Conservation (phyloP, 2,888 invertebrate species). For the Myopa testacea region DNA sequence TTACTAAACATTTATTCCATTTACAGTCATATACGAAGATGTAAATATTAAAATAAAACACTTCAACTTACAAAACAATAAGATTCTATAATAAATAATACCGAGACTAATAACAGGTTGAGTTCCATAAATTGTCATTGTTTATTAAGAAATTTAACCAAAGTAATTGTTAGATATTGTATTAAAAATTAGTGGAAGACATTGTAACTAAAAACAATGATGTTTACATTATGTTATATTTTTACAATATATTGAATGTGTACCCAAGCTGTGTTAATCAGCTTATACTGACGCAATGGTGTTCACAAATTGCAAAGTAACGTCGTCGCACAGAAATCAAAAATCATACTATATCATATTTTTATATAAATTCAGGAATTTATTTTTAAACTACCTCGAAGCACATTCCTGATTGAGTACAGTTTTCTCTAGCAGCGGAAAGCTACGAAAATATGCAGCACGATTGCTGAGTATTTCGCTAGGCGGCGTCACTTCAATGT, state of each 20-base stretch:
- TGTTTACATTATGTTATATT: constrained; percentile 33
- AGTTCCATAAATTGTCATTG: constrained; percentile 14
- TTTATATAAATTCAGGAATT: constrained; percentile 28
- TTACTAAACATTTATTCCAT: background rate
- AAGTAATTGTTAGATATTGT: constrained; percentile 42
- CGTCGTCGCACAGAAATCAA: constrained; percentile 5
- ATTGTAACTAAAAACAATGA: constrained; percentile 37
- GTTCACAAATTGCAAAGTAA: constrained; percentile 5
- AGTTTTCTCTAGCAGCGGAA: constrained; percentile 85
- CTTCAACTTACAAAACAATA: background rate
- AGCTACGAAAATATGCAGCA: constrained; percentile 80
- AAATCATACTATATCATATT: background rate
- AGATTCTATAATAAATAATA: background rate
- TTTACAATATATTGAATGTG: constrained; percentile 30
- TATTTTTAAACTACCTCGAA: constrained; percentile 70
- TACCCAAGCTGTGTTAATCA: background rate
- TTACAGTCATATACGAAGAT: no score
- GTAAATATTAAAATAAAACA: background rate
- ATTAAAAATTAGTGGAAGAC: constrained; percentile 46
- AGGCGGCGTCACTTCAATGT: constrained; percentile 86
- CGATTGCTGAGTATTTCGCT: constrained; percentile 81
- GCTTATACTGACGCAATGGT: background rate
- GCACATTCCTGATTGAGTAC: constrained; percentile 81
- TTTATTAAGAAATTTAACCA: constrained; percentile 44
- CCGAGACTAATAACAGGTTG: no score